Evolutionary conservation across 1,140 invertebrate species (phyloP), one percentile per base, ranked within the genome.

Genomic region (Macrosteles quadrilineatus): DNA sequence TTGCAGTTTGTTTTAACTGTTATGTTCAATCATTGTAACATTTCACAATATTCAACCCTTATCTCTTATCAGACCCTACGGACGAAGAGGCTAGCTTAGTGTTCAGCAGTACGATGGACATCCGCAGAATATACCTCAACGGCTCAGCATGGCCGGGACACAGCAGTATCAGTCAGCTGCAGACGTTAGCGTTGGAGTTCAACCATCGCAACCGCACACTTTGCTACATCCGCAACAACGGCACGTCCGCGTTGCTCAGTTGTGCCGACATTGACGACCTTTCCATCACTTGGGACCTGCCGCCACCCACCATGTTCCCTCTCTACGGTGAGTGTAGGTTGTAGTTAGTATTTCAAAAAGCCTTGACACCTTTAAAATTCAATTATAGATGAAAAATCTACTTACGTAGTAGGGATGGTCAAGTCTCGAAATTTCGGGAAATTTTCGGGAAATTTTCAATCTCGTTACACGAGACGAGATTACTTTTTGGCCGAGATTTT

Each of bases 261-360:
- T 91, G 89, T 78, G 86, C 84, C 55, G 81, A 83, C 68, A 83
- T 86, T 57, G 85, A 88, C 73, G 82, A 90, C 78, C 80, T 90
- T 50, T 77, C 80, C n/a, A 76, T 83, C 32, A 81, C 81, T 73
- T 87, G 87, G 83, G 79, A 80, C 53, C 73, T 90, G 75, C 84
- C 84, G 27, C 69, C 82, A 29, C 86, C 85, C 19, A 79, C 82
- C 1, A 79, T 86, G 68, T 86, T 88, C 75, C 81, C 85, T 6
- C 82, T 85, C 36, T 29, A 69, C 27, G 29, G 19, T 45, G 4
- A 14, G 32, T 36, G n/a, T n/a, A n/a, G n/a, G n/a, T n/a, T n/a
- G n/a, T n/a, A n/a, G n/a, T n/a, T n/a, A n/a, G n/a, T n/a, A n/a
- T n/a, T n/a, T n/a, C n/a, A n/a, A n/a, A n/a, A n/a, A n/a, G n/a